These are phyloP conservation scores for Andrena hattorfiana DNA, from an alignment of 2,888 invertebrate species.

Conservation along the genomic window DNA sequence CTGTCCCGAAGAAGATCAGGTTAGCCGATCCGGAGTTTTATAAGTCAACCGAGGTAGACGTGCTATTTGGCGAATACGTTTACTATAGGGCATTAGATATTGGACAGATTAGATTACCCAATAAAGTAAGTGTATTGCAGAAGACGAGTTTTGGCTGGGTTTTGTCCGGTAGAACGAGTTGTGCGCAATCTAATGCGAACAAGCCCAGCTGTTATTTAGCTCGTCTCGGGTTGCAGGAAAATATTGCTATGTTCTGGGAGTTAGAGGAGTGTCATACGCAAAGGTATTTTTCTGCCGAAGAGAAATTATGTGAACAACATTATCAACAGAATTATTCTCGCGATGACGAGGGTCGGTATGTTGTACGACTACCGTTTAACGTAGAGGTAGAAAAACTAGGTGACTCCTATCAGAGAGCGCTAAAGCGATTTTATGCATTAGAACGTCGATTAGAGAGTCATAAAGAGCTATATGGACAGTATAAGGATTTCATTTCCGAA, in stretches of 20 bases:
- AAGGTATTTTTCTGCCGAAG: not conserved
- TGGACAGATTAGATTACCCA: not conserved
- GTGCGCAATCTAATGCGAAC: not conserved
- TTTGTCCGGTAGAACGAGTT: not conserved
- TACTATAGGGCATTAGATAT: not conserved
- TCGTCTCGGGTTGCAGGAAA: not conserved
- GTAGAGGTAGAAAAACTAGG: not conserved
- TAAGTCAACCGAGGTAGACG: not conserved
- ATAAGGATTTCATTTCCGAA: not conserved
- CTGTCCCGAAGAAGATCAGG: not conserved
- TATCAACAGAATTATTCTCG: not conserved
- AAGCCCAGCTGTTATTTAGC: not conserved
- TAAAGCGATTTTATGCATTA: conserved; percentile 6
- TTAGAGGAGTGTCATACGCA: not conserved
- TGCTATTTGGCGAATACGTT: not conserved
- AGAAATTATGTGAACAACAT: not conserved
- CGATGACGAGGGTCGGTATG: not conserved
- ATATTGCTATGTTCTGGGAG: not conserved
- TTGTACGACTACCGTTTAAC: not conserved
- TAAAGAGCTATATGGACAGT: not conserved
- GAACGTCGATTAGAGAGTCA: not conserved
- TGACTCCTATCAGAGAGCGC: not conserved
- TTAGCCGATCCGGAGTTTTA: conserved; percentile 17
- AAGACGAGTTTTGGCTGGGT: conserved; percentile 12
- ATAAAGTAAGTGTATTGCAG: not conserved